Conservation (phyloP, 2,797 vertebrate species). For the Catamblyrhynchus diadema region DNA sequence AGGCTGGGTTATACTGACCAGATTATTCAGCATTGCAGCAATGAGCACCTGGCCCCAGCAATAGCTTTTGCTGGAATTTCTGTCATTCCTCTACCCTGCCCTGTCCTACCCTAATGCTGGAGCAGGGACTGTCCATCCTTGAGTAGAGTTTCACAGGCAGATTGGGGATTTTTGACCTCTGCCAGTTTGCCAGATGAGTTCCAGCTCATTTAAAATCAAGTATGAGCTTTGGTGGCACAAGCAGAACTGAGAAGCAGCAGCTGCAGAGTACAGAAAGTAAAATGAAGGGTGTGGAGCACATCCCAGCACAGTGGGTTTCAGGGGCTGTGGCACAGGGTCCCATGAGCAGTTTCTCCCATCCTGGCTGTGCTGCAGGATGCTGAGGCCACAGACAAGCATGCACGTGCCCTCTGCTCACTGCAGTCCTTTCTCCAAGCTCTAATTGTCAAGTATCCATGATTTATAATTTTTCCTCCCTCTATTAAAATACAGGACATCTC, state of each 20-base stretch:
- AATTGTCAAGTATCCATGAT: not conserved
- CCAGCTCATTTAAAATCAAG: not conserved
- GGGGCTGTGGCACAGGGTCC: not conserved
- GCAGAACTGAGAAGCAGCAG: not conserved
- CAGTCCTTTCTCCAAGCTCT: not conserved
- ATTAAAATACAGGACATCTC: not conserved
- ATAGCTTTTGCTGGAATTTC: not conserved
- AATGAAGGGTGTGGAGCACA: not conserved
- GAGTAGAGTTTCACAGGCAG: not conserved
- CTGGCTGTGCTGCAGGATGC: not conserved
- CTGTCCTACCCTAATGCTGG: not conserved
- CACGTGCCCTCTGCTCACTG: not conserved
- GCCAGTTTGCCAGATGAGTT: not conserved
- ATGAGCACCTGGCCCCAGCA: not conserved
- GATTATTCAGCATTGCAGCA: rapidly evolving
- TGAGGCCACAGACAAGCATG: not conserved
- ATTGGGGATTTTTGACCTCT: not conserved
- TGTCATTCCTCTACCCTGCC: not conserved
- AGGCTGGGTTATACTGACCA: rapidly evolving
- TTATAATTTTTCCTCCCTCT: rapidly evolving
- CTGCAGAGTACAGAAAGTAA: not conserved
- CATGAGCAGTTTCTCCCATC: rapidly evolving
- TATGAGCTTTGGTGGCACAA: not conserved
- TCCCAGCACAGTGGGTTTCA: not conserved
- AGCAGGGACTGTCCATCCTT: not conserved